Evolutionary conservation across 2,888 invertebrate genomes (phyloP), one percentile per base, ranked within the genome.

Genomic region (Calephelis perditalis): DNA sequence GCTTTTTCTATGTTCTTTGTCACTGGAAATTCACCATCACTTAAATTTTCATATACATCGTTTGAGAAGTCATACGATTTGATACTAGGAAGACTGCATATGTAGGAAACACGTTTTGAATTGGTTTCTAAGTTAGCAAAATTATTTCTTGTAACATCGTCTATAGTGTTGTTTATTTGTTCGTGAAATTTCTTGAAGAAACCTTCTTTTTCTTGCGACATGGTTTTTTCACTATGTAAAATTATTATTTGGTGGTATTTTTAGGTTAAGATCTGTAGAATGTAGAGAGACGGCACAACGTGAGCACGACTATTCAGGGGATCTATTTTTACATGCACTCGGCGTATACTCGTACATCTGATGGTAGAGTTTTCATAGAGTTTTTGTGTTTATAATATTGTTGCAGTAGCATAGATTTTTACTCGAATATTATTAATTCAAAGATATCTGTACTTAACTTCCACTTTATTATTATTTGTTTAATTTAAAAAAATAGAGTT

Each of bases 181-280:
- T 93, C 87, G 76, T 94, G 94, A 77, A 94, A 93, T 65, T 92
- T 91, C 79, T 93, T 92, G 76, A 94, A 94, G 79, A 93, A 93
- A 57, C 92, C 92, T 46, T 77, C 81, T 61, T 69, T 76, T 64
- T 77, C 75, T 74, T 80, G 73, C 58, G 88, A 71, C 90, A 89
- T 35, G 55, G 12, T 12, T 57, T 44, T 15, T 26, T n/a, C 26
- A 45, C 43, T 57, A 44, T 55, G 36, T 11, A 40, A 35, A 46
- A 45, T 37, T 40, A 26, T 40, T 40, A 40, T 26, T 58, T 15
- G 11, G 35, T 12, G 9, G 11, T 47, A 59, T 54, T 67, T 66
- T 67, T 65, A 83, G 83, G 85, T 84, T 84, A 76, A 66, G 78
- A 68, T 61, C 65, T 63, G 69, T 69, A 65, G 67, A 70, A 65